Percentiles rank a stretch among this genome's conserved stretches.
Conservation (phyloP, 2,888 invertebrate species). For the Apamea monoglypha region DNA sequence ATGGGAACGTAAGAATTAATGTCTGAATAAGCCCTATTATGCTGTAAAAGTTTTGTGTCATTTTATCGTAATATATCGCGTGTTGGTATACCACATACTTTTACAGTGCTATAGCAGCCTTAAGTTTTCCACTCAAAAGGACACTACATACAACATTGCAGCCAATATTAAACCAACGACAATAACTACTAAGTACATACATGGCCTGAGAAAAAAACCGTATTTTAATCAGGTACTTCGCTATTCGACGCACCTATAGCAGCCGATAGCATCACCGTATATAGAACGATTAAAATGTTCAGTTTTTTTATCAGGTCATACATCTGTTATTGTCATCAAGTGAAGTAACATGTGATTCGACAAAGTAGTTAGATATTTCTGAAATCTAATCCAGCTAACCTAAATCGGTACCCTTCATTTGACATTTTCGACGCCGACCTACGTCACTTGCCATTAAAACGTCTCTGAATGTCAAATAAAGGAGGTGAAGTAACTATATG, state of each 20-base stretch:
- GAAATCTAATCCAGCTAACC: not conserved
- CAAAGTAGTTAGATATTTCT: constrained; percentile 10
- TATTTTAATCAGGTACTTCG: constrained; percentile 11
- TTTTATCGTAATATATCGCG: not conserved
- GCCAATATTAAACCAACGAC: constrained; percentile 17
- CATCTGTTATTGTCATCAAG: constrained; percentile 16
- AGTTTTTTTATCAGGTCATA: constrained; percentile 25
- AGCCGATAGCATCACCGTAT: constrained; percentile 12
- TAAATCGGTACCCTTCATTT: constrained; percentile 23
- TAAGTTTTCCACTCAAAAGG: constrained; percentile 6
- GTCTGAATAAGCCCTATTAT: constrained; percentile 7
- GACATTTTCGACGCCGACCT: constrained; percentile 44
- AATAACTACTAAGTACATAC: constrained; percentile 15
- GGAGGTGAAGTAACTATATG: constrained; percentile 5
- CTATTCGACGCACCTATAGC: constrained; percentile 26
- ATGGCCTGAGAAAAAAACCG: constrained; percentile 13
- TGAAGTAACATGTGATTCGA: constrained; percentile 30
- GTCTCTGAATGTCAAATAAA: constrained; percentile 45
- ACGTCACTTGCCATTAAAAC: constrained; percentile 60
- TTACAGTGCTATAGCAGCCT: not conserved
- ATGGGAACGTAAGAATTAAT: constrained; percentile 2
- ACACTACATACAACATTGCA: not conserved
- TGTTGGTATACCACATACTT: not conserved
- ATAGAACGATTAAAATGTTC: constrained; percentile 19
- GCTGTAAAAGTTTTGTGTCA: constrained; percentile 2